Base-by-base conservation (phyloP, 2,797 vertebrate species). In the Sebastolobus alascanus region DNA sequence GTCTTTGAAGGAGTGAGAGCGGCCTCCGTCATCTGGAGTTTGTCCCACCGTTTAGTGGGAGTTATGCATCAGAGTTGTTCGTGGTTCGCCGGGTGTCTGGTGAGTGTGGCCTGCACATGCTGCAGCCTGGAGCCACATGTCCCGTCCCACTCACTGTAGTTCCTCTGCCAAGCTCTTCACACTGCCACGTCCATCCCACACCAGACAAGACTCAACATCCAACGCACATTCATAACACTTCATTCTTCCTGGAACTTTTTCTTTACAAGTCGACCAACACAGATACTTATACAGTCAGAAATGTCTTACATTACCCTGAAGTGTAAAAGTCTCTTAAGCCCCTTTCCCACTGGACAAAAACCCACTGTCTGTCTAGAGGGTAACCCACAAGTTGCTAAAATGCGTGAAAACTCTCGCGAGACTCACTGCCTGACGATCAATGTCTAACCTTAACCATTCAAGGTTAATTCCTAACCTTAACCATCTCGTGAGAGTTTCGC, bases 71-170 rank as follows among this genome's bases (percentile, higher is more conserved):
- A 35, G 75, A 70, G 83, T 38, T 74, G 68, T 82, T 69, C 2
- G 31, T 80, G 86, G 83, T 89, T 82, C 87, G 73, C 67, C 14
- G 63, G 79, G 71, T 80, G 89, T 89, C 80, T 78, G 76, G 79
- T 82, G 75, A 86, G 73, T 76, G 82, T 82, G 80, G 73, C 72
- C 71, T 89, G 80, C 70, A 74, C 85, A 86, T 74, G 87, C 84
- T 86, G 84, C 79, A 83, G 81, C 76, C 79, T 79, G 77, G 50
- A 85, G 85, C 85, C 85, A 86, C 90, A 90, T 89, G 84, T 84
- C 84, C 77, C 64, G 16, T 83, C 80, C 81, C 81, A 82, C 85
- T 79, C 87, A 68, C 75, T 73, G 68, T 33, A 61, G 75, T 58
- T 63, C 31, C 72, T 82, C 72, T 83, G 80, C 80, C 86, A 89